A percentile compares a stretch with the other conserved stretches of the same genome.
Evolutionary conservation across 2,797 vertebrate genomes (phyloP).

Genomic region (Lithobates sylvaticus): DNA sequence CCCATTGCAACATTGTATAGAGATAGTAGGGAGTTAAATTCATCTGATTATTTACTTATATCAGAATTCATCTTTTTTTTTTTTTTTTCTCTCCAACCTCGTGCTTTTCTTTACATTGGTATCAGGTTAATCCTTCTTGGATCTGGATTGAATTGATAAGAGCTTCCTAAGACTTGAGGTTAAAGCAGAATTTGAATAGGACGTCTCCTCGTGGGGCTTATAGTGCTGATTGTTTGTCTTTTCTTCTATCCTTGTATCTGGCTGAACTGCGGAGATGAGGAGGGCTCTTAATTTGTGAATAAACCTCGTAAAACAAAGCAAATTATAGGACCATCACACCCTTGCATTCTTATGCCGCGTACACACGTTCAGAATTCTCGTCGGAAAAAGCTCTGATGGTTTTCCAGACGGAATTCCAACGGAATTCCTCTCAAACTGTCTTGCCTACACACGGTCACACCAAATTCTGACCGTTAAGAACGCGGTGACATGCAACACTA

Average conservation of each 20-base stretch:
- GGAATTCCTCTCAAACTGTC: too few relatives aligned
- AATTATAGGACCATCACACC: not conserved
- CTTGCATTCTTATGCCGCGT: too few relatives aligned
- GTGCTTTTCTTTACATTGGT: constrained; percentile 34
- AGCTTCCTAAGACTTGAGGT: constrained; percentile 37
- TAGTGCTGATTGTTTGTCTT: constrained; percentile 14
- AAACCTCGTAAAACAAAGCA: constrained; percentile 12
- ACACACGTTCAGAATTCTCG: too few relatives aligned
- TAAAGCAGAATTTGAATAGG: constrained; percentile 38
- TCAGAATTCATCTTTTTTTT: not conserved
- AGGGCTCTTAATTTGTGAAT: constrained; percentile 28
- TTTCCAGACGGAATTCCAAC: too few relatives aligned
- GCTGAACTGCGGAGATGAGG: not conserved
- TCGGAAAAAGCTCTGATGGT: too few relatives aligned
- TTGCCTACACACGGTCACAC: too few relatives aligned
- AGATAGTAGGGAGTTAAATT: not conserved
- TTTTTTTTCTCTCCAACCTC: constrained; percentile 7
- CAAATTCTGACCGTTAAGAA: too few relatives aligned
- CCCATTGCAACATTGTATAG: too few relatives aligned
- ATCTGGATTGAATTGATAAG: constrained; percentile 56
- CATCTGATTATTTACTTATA: not conserved
- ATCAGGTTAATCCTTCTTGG: constrained; percentile 52
- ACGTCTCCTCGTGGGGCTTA: constrained; percentile 15
- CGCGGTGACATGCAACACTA: too few relatives aligned
- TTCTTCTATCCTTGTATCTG: constrained; percentile 17